phyloP scores from a whole-genome alignment of 2,797 vertebrate genomes.

The Petrocephalus schoutedeni region DNA sequence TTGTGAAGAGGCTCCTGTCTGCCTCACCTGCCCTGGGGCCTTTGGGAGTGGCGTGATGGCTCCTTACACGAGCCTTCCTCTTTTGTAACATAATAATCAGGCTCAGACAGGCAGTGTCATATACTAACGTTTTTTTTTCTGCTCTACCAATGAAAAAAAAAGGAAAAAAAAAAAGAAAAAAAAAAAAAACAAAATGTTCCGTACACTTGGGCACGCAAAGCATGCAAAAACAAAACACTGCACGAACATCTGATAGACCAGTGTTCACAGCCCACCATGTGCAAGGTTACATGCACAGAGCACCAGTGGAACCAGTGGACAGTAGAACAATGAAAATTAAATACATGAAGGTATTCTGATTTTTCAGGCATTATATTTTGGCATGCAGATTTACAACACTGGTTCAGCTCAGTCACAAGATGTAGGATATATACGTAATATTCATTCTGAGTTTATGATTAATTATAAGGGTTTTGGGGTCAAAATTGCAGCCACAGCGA shows the following conservation, averaged over 20 bases:
- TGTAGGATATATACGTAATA: neutral
- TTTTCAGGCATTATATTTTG: neutral
- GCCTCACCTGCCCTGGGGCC: neutral
- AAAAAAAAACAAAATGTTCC: constrained; percentile 19
- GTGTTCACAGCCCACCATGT: neutral
- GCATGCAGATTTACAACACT: constrained; percentile 2
- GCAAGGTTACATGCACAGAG: neutral
- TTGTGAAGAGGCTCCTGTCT: neutral
- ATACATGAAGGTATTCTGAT: neutral
- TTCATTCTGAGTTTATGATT: neutral
- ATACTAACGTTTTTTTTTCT: neutral
- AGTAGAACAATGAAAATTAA: neutral
- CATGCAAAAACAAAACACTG: constrained; percentile 4
- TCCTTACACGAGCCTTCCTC: neutral
- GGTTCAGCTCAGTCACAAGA: neutral
- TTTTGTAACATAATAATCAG: neutral
- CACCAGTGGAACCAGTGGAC: neutral
- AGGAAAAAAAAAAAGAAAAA: neutral
- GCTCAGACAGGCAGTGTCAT: neutral
- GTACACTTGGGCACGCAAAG: neutral
- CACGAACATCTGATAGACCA: neutral
- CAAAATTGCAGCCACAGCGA: neutral
- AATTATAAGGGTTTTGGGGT: neutral
- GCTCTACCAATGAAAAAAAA: neutral
- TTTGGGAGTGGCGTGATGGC: neutral